Base-by-base conservation (phyloP, 2,797 vertebrate species). In the Telmatherina bonti region DNA sequence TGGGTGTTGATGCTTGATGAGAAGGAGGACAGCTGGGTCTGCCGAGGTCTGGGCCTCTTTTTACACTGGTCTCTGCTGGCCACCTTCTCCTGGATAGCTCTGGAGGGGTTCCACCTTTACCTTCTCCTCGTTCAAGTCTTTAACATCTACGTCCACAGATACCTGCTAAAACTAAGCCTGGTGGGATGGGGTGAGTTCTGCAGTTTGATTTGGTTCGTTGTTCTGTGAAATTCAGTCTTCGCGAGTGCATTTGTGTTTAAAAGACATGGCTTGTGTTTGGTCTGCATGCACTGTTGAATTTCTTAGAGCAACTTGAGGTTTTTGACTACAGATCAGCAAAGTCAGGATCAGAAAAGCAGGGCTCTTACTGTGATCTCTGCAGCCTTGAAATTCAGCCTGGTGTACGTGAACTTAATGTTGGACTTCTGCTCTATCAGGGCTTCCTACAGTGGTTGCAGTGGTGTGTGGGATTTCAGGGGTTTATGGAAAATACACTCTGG, bases 71-170 rank as follows among this genome's bases (percentile, higher is more conserved):
- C 93, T 0, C 87, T 96, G 20, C 78, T 96, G 76, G 92, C 94
- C 36, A 82, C 92, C 41, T 22, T 95, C 72, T 93, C 89, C 26
- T 97, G 96, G 96, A 91, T 67, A 29, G 94, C 90, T 12, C 83
- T 96, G 0, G 96, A 96, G 54, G 94, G 95, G 22, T 96, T 97
- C 86, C 95, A 97, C 78, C 92, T 96, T 56, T 95, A 96, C 84
- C 89, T 96, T 1, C 93, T 96, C 2, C 68, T 97, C 0, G 73
- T 95, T 65, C 88, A 82, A 0, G 95, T 96, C 83, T 97, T 96
- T 72, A 96, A 96, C 67, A 59, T 94, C 84, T 96, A 96, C 7
- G 68, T 96, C 64, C 92, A 56, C n/a, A 90, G 70, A 88, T 97
- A 97, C 73, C 4, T 95, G 76, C 93, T 96, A 38, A 97, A 96